Percentiles rank a stretch among this genome's conserved stretches.
These are phyloP conservation scores for Falco biarmicus DNA, from an alignment of 2,797 vertebrate species.

Conservation along the genomic window DNA sequence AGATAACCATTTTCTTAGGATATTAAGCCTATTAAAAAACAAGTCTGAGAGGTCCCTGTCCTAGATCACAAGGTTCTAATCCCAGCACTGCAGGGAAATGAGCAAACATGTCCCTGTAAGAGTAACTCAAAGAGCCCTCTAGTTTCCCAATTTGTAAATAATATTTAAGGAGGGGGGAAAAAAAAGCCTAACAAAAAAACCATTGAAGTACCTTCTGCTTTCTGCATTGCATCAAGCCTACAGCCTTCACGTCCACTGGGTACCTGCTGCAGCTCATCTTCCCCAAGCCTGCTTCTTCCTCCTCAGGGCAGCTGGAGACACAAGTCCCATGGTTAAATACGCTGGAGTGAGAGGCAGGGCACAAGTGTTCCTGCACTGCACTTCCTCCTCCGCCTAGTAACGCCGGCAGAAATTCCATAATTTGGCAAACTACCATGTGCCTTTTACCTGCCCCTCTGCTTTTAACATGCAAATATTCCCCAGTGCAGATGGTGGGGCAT, in stretches of 20 bases:
- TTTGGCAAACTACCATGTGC: background rate
- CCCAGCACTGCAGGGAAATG: rapidly evolving
- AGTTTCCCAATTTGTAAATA: background rate
- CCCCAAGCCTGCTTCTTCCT: background rate
- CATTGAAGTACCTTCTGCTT: slow-evolving; percentile 56
- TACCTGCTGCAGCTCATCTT: slow-evolving; percentile 38
- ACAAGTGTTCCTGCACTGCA: rapidly evolving
- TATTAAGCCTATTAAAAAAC: background rate
- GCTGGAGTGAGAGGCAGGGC: background rate
- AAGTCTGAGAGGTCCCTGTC: too few species aligned
- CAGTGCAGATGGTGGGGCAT: background rate
- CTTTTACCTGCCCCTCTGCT: background rate
- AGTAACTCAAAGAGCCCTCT: background rate
- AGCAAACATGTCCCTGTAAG: background rate
- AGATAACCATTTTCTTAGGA: background rate
- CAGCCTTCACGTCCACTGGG: slow-evolving; percentile 55
- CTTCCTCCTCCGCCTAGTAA: slow-evolving; percentile 50
- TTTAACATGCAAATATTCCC: background rate
- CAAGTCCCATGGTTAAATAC: background rate
- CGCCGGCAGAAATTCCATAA: background rate
- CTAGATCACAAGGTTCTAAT: background rate
- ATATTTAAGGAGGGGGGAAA: background rate
- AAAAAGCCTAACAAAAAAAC: rapidly evolving
- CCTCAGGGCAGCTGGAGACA: background rate
- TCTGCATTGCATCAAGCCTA: slow-evolving; percentile 60